Percentiles rank a stretch among this genome's conserved stretches.
Conservation (phyloP, 1,140 invertebrate species). For the Calephelis virginiensis region DNA sequence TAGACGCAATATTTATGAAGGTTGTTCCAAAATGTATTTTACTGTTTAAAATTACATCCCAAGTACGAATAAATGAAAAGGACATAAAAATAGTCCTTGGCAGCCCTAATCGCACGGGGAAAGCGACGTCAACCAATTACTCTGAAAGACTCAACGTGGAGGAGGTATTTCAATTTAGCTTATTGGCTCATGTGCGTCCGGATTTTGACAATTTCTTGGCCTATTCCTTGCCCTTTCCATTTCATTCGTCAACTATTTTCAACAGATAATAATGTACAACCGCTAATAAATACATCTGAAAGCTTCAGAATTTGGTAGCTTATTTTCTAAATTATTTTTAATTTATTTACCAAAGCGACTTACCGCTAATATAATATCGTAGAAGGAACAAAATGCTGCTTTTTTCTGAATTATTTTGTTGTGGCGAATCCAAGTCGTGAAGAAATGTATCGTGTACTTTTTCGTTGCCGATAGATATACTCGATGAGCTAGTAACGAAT, state of each 20-base stretch:
- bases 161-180: conserved; percentile 71
- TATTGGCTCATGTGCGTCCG: conserved; percentile 67
- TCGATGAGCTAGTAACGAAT: too few species aligned
- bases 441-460: too few species aligned
- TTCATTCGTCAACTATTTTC: conserved; percentile 45
- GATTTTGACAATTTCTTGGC: conserved; percentile 68
- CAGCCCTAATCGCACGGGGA: conserved; percentile 48
- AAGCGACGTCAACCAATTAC: conserved; percentile 65
- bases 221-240: conserved; percentile 57
- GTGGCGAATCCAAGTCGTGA: too few species aligned
- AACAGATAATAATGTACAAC: conserved; percentile 10
- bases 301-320: too few species aligned
- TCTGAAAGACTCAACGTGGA: conserved; percentile 61
- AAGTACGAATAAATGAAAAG: conserved; percentile 10
- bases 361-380: too few species aligned
- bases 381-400: too few species aligned
- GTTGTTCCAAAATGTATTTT: conserved; percentile 6
- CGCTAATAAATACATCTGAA: too few species aligned
- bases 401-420: too few species aligned
- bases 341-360: too few species aligned
- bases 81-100: conserved; percentile 21
- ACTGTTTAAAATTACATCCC: conserved; percentile 5
- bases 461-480: too few species aligned
- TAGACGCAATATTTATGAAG: neutral
- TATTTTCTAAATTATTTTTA: too few species aligned